These are phyloP conservation scores for Panthera leo DNA, from an alignment of 2,113 vertebrate genomes.

Conservation along the genomic window DNA sequence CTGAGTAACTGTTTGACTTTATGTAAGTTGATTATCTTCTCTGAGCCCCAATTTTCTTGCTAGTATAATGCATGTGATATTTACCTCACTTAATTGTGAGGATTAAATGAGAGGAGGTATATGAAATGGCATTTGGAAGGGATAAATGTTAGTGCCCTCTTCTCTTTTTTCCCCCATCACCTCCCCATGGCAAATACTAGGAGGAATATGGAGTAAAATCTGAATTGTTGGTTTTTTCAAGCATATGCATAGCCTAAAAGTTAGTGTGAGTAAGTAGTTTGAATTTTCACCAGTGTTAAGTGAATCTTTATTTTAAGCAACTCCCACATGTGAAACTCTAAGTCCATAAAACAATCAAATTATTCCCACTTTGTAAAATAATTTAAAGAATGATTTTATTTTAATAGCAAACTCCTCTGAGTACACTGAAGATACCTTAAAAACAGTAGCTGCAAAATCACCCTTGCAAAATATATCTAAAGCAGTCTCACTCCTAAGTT, in stretches of 20 bases:
- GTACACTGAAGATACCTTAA: background rate
- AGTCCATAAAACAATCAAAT: background rate
- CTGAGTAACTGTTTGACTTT: background rate
- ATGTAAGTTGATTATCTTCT: background rate
- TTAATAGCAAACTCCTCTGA: background rate
- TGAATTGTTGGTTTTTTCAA: background rate
- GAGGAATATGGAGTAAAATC: background rate
- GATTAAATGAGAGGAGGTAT: background rate
- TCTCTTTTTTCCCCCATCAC: accelerated
- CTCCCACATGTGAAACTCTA: background rate
- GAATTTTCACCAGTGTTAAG: background rate
- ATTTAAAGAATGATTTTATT: slow-evolving; percentile 1
- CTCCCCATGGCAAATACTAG: background rate
- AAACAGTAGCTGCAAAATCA: background rate
- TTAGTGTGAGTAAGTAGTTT: background rate
- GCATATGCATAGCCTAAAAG: background rate
- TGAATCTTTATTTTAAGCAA: slow-evolving; percentile 12
- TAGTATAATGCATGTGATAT: background rate
- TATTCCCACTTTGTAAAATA: slow-evolving; percentile 18
- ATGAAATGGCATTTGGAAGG: background rate
- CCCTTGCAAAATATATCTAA: background rate
- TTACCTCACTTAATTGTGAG: background rate
- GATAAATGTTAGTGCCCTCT: background rate
- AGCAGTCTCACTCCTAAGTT: background rate
- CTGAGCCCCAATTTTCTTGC: background rate